Evolutionary conservation across 1,140 invertebrate genomes (phyloP).

Genomic region (Aphelenchoides fujianensis): DNA sequence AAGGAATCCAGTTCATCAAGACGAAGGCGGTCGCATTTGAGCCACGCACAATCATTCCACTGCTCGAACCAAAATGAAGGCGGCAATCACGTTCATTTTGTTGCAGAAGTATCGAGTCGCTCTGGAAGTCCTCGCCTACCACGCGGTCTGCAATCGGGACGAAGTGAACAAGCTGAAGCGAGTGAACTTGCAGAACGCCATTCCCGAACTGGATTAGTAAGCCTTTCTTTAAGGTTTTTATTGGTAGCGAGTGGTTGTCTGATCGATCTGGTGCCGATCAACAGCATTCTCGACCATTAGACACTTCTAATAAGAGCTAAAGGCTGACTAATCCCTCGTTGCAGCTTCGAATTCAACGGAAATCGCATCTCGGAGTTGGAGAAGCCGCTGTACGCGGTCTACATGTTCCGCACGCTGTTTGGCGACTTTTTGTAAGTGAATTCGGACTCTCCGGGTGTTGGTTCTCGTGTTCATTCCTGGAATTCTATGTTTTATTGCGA

Average conservation of each 20-base stretch:
- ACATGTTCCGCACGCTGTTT: conserved; percentile 77
- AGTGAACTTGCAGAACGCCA: conserved; percentile 52
- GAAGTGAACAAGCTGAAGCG: conserved; percentile 69
- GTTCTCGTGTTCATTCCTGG: too few species aligned
- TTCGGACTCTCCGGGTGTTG: too few species aligned
- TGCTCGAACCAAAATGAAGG: too few species aligned
- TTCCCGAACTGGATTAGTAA: conserved; percentile 63
- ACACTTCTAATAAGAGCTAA: conserved; percentile 22
- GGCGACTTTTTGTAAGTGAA: conserved; percentile 66
- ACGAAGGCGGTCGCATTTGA: too few species aligned
- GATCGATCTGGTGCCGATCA: too few species aligned
- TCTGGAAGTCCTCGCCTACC: conserved; percentile 77
- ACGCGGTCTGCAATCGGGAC: conserved; percentile 74
- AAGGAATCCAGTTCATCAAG: too few species aligned
- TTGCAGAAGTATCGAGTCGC: conserved; percentile 73
- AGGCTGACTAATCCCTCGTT: conserved; percentile 45
- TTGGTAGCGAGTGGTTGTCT: too few species aligned
- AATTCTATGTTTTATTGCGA: too few species aligned
- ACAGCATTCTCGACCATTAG: too few species aligned
- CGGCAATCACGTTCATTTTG: not conserved
- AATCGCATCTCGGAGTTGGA: conserved; percentile 71
- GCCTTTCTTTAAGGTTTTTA: not conserved
- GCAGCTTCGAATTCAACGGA: conserved; percentile 73
- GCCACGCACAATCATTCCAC: too few species aligned
- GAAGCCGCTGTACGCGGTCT: conserved; percentile 72